Conservation (phyloP, 2,797 vertebrate genomes). For the Chaenodraco wilsoni region DNA sequence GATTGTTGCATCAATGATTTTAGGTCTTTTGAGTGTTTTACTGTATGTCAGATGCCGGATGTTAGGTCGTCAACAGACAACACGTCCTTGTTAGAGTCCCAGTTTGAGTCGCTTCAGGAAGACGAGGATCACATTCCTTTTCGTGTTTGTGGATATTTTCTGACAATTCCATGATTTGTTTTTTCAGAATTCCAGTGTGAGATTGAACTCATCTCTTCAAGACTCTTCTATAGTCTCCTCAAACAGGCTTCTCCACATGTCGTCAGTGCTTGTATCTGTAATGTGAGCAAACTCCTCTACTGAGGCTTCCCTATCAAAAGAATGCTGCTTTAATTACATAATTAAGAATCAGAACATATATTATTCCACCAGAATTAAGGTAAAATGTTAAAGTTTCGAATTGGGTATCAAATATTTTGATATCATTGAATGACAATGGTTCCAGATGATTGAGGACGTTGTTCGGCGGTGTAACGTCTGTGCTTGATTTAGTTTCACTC, state of each 20-base stretch:
- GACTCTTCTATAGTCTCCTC: constrained; percentile 37
- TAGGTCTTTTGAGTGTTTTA: constrained; percentile 44
- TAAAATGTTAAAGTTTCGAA: constrained; percentile 11
- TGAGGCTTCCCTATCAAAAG: constrained; percentile 25
- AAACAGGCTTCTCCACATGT: constrained; percentile 19
- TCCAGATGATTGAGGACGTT: constrained; percentile 23
- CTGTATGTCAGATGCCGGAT: constrained; percentile 27
- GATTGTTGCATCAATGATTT: constrained; percentile 30
- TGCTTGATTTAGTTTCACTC: constrained; percentile 17
- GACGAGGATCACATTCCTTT: constrained; percentile 77
- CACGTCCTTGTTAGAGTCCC: constrained; percentile 38
- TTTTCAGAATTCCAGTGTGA: constrained; percentile 67
- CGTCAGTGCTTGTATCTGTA: constrained; percentile 35
- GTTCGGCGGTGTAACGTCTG: constrained; percentile 29
- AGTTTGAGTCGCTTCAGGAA: constrained; percentile 42
- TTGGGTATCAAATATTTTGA: constrained; percentile 38
- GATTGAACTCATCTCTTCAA: constrained; percentile 21
- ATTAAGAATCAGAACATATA: constrained; percentile 16
- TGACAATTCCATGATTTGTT: constrained; percentile 64
- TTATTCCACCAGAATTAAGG: constrained; percentile 30
- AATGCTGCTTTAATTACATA: constrained; percentile 24
- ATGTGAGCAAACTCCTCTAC: constrained; percentile 48
- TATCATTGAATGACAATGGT: constrained; percentile 1
- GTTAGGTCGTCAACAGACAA: constrained; percentile 47
- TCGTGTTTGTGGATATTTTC: constrained; percentile 58